phyloP scores from a whole-genome alignment of 2,113 vertebrate species.

The Neodontobutis hainanensis region DNA sequence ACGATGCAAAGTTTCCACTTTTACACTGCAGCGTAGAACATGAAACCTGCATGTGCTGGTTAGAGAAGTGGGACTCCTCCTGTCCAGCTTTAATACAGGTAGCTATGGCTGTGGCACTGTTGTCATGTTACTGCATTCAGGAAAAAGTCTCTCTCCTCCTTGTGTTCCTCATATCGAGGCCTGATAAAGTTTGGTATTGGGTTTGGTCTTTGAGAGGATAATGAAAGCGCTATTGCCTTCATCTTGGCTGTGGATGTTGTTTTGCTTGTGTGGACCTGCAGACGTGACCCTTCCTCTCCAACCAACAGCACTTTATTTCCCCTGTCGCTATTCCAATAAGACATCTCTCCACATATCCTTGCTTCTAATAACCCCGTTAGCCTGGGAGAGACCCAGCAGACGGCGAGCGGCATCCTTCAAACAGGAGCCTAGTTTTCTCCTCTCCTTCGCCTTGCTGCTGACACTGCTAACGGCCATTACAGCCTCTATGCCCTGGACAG shows the following conservation, averaged over 20 bases:
- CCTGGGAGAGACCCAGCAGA: conserved; percentile 56
- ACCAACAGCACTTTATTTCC: conserved; percentile 67
- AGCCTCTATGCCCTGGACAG: conserved; percentile 16
- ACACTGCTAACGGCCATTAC: conserved; percentile 8
- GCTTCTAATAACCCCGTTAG: conserved; percentile 63
- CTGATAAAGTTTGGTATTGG: conserved; percentile 47
- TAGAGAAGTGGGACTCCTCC: conserved; percentile 15
- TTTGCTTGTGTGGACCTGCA: conserved; percentile 31
- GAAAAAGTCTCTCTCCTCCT: conserved; percentile 37
- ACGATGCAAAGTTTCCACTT: not conserved
- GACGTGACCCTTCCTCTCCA: conserved; percentile 49
- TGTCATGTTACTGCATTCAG: conserved; percentile 51
- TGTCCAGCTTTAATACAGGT: conserved; percentile 39
- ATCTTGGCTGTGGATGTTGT: conserved; percentile 48
- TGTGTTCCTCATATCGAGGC: conserved; percentile 21
- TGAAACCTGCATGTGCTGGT: conserved; percentile 23
- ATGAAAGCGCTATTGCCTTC: conserved; percentile 61
- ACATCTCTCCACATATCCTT: conserved; percentile 39
- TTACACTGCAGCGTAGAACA: conserved; percentile 17
- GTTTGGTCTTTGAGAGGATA: conserved; percentile 46
- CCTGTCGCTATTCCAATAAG: conserved; percentile 68
- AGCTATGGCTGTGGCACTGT: conserved; percentile 67
- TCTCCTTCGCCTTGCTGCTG: not conserved
- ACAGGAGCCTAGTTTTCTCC: not conserved
- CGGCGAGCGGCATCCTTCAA: conserved; percentile 33